Base-by-base conservation (phyloP, 1,140 invertebrate species). In the Paraescarpia echinospica region DNA sequence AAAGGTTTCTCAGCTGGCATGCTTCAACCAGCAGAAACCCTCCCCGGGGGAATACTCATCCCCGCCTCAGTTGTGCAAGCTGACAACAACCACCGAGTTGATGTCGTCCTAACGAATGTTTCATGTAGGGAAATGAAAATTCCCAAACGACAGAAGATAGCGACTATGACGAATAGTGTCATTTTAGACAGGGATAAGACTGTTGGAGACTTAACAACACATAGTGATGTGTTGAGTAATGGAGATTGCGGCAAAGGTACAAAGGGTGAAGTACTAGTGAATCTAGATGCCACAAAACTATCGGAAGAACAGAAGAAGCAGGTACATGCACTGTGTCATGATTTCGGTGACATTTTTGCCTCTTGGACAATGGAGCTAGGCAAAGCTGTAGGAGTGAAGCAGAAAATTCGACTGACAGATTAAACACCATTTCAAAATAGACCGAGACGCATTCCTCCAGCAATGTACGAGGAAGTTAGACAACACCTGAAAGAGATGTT, bases 401-500 rank as follows among this genome's bases (percentile, higher is more conserved):
- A 92, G 31, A 33, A 31, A n/a, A n/a, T n/a, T n/a, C n/a, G 48
- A 33, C 35, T 92, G 34, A 33, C 22, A 14, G 59, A 89, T 92
- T 51, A 92, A 33, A 34, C 41, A 35, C 92, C 92, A n/a, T 92
- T 92, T 27, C 51, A 92, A 33, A 9, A 92, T 1, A 33, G 92
- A 18, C 92, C 33, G 14, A 48, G 92, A 34, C 9, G 77, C 88
- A 89, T 92, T 33, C 92, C 92, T 18, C 59, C 92, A 22, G 34
- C 33, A 31, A n/a, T 92, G 92, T 77, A 31, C 35, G 77, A 34
- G n/a, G 92, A 92, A 34, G 41, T 92, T 14, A 92, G 88, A 89
- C 48, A 41, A 33, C 59, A 92, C 35, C 48, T 92, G 31, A 33
- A 77, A 89, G 92, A 92, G 33, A 59, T 92, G 41, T 88, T 92